These are phyloP conservation scores for Fabriciana adippe DNA, from an alignment of 2,888 invertebrate species.

Conservation along the genomic window DNA sequence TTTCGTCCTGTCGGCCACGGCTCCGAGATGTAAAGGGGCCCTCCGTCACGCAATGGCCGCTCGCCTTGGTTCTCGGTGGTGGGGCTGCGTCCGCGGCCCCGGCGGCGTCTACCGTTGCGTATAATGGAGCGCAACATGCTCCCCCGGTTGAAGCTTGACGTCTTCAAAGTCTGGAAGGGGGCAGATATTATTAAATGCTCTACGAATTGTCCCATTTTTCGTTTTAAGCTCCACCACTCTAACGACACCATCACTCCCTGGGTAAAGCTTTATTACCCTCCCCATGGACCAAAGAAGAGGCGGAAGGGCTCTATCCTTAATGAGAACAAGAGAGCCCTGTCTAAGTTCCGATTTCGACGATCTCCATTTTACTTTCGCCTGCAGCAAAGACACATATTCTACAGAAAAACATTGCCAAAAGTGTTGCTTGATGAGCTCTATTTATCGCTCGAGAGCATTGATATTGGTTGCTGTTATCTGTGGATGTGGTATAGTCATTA, in stretches of 20 bases:
- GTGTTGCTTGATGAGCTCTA: conserved; percentile 1
- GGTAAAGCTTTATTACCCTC: conserved; percentile 23
- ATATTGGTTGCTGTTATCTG: background rate
- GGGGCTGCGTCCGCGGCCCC: too few relatives aligned
- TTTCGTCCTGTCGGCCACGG: too few relatives aligned
- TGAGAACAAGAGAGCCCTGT: conserved; percentile 30
- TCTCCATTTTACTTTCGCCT: conserved; percentile 27
- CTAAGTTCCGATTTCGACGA: conserved; percentile 16
- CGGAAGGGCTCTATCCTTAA: conserved; percentile 38
- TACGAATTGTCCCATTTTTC: conserved; percentile 25
- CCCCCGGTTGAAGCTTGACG: conserved; percentile 13
- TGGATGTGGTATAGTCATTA: conserved; percentile 24
- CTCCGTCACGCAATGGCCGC: too few relatives aligned
- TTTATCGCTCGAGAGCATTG: background rate
- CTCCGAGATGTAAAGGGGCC: too few relatives aligned
- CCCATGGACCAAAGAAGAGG: conserved; percentile 38
- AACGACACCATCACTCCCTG: conserved; percentile 31
- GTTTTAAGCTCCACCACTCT: conserved; percentile 31
- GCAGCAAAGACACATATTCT: conserved; percentile 6
- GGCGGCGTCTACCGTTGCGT: too few relatives aligned
- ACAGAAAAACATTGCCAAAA: conserved; percentile 19
- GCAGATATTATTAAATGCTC: conserved; percentile 15
- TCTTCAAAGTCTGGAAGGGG: conserved; percentile 15
- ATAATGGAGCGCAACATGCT: conserved; percentile 1
- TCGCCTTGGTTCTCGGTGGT: too few relatives aligned